Evolutionary conservation across 2,888 invertebrate species (phyloP).

Genomic region (Notodonta dromedarius): DNA sequence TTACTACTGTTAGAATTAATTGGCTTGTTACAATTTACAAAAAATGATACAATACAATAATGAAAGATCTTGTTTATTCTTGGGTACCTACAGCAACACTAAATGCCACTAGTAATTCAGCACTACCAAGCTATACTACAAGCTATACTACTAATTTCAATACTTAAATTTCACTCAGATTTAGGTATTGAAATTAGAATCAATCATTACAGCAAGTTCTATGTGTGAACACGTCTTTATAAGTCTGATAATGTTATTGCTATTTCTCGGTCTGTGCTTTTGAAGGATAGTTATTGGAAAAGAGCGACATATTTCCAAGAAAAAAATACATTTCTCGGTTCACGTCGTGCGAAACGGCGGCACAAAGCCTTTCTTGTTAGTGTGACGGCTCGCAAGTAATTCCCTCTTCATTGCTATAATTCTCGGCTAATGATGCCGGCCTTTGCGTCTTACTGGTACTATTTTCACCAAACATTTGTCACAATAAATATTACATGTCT

Average conservation of each 20-base stretch:
- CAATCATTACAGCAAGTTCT: too few species aligned
- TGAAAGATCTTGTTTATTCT: too few species aligned
- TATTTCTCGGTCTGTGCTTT: constrained; percentile 7
- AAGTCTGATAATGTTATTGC: neutral
- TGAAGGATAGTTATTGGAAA: neutral
- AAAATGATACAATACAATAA: too few species aligned
- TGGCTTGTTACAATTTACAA: too few species aligned
- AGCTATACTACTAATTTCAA: too few species aligned
- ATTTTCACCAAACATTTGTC: constrained; percentile 6
- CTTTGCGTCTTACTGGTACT: constrained; percentile 18
- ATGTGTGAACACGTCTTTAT: too few species aligned
- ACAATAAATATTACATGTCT: neutral
- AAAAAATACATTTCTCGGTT: constrained; percentile 11
- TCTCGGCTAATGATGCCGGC: constrained; percentile 25
- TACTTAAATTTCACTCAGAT: too few species aligned
- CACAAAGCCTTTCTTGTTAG: constrained; percentile 17
- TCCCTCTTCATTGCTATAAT: constrained; percentile 18
- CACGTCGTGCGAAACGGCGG: constrained; percentile 10
- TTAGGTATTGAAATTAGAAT: too few species aligned
- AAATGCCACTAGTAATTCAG: too few species aligned
- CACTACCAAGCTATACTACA: too few species aligned
- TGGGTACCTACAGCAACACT: too few species aligned
- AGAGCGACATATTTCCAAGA: neutral
- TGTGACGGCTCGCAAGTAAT: constrained; percentile 11
- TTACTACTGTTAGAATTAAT: too few species aligned